phyloP scores from a whole-genome alignment of 2,888 invertebrate genomes.

The Octodonta nipae region DNA sequence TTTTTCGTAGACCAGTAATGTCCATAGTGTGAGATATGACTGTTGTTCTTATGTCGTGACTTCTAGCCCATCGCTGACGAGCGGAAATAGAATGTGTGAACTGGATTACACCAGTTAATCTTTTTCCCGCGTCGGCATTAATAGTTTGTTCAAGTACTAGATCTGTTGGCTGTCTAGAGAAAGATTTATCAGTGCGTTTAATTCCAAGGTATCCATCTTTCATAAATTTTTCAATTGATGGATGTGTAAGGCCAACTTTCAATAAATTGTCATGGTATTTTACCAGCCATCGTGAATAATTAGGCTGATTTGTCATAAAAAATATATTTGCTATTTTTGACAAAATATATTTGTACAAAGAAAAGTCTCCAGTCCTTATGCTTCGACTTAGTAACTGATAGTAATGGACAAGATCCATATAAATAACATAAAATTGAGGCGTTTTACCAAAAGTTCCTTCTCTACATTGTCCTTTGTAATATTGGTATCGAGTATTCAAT shows the following conservation, averaged over 20 bases:
- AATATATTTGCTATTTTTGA: conserved; percentile 11
- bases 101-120: conserved; percentile 2
- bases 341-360: conserved; percentile 16
- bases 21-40: conserved; percentile 8
- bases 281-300: conserved; percentile 15
- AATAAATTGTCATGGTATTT: conserved; percentile 12
- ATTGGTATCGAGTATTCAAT: conserved; percentile 1
- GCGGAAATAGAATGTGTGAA: conserved; percentile 11
- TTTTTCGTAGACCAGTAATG: conserved; percentile 7
- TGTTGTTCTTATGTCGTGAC: conserved; percentile 10
- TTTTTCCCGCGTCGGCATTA: conserved; percentile 8
- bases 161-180: conserved; percentile 8
- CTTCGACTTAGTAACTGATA: conserved; percentile 20
- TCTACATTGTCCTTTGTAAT: conserved; percentile 3
- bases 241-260: conserved; percentile 7
- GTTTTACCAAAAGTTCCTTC: conserved; percentile 6
- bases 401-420: conserved; percentile 19
- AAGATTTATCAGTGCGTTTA: conserved; percentile 10
- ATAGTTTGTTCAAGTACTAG: conserved; percentile 17
- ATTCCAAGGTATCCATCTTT: conserved; percentile 12
- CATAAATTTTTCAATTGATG: conserved; percentile 6
- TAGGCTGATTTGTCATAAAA: conserved; percentile 10
- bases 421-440: conserved; percentile 16
- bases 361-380: conserved; percentile 22
- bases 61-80: conserved; percentile 13